Percentiles rank a stretch among this genome's conserved stretches.
These are phyloP conservation scores for Malacosoma neustria DNA, from an alignment of 2,888 invertebrate species.

Conservation along the genomic window DNA sequence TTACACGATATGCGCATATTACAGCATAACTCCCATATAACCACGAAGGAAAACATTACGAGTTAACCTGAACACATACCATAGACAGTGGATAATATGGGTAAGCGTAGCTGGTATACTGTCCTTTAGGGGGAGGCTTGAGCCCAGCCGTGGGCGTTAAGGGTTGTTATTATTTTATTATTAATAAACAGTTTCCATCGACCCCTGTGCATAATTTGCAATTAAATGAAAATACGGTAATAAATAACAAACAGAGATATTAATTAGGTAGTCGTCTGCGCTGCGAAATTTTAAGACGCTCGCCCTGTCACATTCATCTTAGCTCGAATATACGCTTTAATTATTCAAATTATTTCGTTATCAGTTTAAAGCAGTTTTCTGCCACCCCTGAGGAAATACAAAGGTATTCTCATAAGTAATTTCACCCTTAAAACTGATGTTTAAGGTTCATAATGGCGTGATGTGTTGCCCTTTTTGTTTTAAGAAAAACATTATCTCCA, in stretches of 20 bases:
- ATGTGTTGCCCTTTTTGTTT: background rate
- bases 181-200: no score
- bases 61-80: no score
- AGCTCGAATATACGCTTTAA: constrained; percentile 47
- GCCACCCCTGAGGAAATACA: constrained; percentile 22
- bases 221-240: constrained; percentile 5
- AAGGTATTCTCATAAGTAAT: constrained; percentile 9
- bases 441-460: constrained; percentile 17
- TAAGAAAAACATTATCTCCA: background rate
- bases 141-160: no score
- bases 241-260: constrained; percentile 20
- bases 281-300: constrained; percentile 25
- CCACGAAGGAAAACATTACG: no score
- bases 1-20: no score
- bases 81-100: no score
- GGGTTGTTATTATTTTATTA: no score
- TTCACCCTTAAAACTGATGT: constrained; percentile 15
- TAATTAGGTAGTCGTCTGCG: constrained; percentile 24
- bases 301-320: constrained; percentile 52
- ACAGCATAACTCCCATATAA: no score
- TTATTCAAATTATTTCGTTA: constrained; percentile 66
- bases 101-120: no score
- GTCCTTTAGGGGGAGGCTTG: no score
- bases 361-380: constrained; percentile 56
- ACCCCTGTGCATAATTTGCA: background rate